Conservation (phyloP, 92 coral and sea anemone species). For the Heliopora coerulea region DNA sequence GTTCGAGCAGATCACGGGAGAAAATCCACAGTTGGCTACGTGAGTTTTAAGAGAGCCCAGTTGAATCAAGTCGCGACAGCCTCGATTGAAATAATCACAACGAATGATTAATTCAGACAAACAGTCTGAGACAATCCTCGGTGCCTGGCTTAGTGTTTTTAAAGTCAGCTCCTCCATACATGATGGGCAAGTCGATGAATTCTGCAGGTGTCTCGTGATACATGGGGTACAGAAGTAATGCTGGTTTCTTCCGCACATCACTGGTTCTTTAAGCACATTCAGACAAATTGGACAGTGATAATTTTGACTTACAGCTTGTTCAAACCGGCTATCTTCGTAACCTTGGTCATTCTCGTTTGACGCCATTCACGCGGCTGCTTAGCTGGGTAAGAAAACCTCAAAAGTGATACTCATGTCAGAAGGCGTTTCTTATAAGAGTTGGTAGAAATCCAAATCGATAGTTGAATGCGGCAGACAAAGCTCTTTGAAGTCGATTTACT, state of each 20-base stretch:
- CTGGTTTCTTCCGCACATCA: slow-evolving; percentile 51
- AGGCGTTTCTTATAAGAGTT: too few relatives aligned
- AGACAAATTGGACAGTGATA: slow-evolving; percentile 64
- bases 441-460: too few relatives aligned
- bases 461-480: too few relatives aligned
- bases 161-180: slow-evolving; percentile 43
- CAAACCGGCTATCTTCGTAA: slow-evolving; percentile 25
- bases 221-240: slow-evolving; percentile 64
- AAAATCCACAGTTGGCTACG: slow-evolving; percentile 40
- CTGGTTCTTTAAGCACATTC: slow-evolving; percentile 62
- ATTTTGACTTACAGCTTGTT: slow-evolving; percentile 44
- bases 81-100: slow-evolving; percentile 48
- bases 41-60: slow-evolving; percentile 43
- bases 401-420: too few relatives aligned
- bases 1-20: slow-evolving; percentile 54
- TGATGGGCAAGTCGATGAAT: slow-evolving; percentile 52
- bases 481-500: too few relatives aligned
- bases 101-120: slow-evolving; percentile 44
- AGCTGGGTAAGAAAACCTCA: too few relatives aligned
- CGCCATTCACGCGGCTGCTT: neutral
- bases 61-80: slow-evolving; percentile 48
- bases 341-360: neutral
- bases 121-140: slow-evolving; percentile 57
- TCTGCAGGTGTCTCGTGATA: slow-evolving; percentile 49
- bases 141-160: slow-evolving; percentile 38